Evolutionary conservation across 2,888 invertebrate species (phyloP).

Genomic region (Blera fallax): DNA sequence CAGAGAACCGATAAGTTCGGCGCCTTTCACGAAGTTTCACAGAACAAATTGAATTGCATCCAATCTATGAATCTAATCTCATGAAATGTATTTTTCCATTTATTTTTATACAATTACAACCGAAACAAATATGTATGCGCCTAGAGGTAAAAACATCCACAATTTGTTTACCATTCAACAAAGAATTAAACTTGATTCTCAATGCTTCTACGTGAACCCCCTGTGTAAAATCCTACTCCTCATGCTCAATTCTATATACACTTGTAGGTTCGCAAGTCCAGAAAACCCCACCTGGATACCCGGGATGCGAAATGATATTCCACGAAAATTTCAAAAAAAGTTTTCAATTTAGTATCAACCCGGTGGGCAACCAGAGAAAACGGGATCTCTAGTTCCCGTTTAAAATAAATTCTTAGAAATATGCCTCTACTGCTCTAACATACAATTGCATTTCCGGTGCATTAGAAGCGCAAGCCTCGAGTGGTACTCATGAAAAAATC

Average conservation of each 20-base stretch:
- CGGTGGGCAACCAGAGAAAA: neutral
- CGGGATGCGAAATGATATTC: neutral
- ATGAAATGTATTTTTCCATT: too few species aligned
- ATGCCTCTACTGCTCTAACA: constrained; percentile 7
- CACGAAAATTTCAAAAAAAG: neutral
- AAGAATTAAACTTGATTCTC: neutral
- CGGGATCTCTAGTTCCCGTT: constrained; percentile 1
- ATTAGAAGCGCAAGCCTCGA: neutral
- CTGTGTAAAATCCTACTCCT: neutral
- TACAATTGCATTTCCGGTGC: neutral
- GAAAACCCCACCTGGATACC: neutral
- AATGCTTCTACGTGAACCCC: neutral
- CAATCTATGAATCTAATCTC: too few species aligned
- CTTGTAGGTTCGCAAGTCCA: neutral
- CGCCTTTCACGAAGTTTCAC: too few species aligned
- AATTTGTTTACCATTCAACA: too few species aligned
- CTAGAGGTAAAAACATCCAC: too few species aligned
- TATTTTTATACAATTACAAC: too few species aligned
- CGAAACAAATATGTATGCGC: too few species aligned
- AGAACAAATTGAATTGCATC: too few species aligned
- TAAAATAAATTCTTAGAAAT: neutral
- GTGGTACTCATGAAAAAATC: neutral
- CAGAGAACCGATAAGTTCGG: too few species aligned
- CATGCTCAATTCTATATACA: neutral
- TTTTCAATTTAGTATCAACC: neutral